Evolutionary conservation across 2,797 vertebrate genomes (phyloP).

Genomic region (Pseudotriccus pelzelni): DNA sequence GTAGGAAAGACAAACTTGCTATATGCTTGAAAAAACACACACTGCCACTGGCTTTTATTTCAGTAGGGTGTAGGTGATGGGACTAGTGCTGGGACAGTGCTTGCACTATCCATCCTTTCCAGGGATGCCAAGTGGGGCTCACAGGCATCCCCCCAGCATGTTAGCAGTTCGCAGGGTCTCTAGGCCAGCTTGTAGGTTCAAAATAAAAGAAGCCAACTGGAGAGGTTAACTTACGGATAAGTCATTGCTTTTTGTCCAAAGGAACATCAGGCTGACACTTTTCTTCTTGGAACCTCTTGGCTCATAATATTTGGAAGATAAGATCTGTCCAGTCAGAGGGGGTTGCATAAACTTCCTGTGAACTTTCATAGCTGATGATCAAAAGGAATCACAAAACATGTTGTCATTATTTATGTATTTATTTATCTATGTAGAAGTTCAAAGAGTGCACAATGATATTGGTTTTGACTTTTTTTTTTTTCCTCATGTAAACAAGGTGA

Average conservation of each 20-base stretch:
- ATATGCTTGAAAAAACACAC: not conserved
- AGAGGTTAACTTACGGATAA: not conserved
- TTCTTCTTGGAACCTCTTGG: constrained; percentile 6
- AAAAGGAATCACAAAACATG: constrained; percentile 42
- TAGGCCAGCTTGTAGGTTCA: not conserved
- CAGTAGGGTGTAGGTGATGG: not conserved
- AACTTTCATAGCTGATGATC: constrained; percentile 27
- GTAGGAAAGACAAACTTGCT: not conserved
- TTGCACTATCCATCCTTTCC: not conserved
- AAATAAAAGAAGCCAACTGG: not conserved
- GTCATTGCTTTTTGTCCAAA: not conserved
- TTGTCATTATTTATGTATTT: constrained; percentile 26
- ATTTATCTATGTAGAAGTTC: constrained; percentile 17
- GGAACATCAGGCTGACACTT: not conserved
- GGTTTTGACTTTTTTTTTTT: not conserved
- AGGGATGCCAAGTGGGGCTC: not conserved
- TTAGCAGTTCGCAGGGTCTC: not conserved
- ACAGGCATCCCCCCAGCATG: not conserved
- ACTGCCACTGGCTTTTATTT: not conserved
- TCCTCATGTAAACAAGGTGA: not conserved
- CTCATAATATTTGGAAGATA: constrained; percentile 41
- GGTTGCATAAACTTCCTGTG: constrained; percentile 52
- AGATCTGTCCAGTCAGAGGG: not conserved
- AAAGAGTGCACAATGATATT: not conserved
- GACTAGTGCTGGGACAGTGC: not conserved